Conservation (phyloP, 2,113 vertebrate species). For the Cyphomyrus plagiostoma region DNA sequence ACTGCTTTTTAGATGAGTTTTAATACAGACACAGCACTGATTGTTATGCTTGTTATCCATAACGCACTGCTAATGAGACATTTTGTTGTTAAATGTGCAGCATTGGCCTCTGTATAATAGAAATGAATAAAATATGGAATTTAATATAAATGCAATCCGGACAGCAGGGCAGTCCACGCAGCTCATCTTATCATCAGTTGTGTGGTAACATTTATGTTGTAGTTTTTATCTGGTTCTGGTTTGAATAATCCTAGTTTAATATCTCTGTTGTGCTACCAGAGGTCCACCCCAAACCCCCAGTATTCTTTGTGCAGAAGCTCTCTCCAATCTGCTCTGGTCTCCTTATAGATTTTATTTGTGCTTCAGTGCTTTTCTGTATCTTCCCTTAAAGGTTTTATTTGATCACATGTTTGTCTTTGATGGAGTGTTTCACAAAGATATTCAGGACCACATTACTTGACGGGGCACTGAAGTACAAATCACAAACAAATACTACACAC, state of each 20-base stretch:
- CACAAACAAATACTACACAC: not conserved
- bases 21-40: not conserved
- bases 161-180: not conserved
- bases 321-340: not conserved
- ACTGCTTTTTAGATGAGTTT: constrained; percentile 30
- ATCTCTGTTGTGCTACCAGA: not conserved
- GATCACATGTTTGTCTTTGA: not conserved
- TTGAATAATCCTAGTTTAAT: not conserved
- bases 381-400: not conserved
- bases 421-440: not conserved
- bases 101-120: not conserved
- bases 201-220: not conserved
- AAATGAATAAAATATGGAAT: not conserved
- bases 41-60: constrained; percentile 30
- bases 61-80: constrained; percentile 34
- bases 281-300: not conserved
- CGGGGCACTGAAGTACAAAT: not conserved
- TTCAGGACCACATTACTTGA: not conserved
- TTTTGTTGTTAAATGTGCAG: not conserved
- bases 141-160: not conserved
- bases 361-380: not conserved
- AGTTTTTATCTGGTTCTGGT: not conserved
- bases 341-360: not conserved
- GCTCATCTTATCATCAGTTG: not conserved
- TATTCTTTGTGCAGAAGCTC: not conserved